A percentile compares a stretch with the other conserved stretches of the same genome.
Evolutionary conservation across 1,140 invertebrate genomes (phyloP).

Genomic region (Drosophila obscura): DNA sequence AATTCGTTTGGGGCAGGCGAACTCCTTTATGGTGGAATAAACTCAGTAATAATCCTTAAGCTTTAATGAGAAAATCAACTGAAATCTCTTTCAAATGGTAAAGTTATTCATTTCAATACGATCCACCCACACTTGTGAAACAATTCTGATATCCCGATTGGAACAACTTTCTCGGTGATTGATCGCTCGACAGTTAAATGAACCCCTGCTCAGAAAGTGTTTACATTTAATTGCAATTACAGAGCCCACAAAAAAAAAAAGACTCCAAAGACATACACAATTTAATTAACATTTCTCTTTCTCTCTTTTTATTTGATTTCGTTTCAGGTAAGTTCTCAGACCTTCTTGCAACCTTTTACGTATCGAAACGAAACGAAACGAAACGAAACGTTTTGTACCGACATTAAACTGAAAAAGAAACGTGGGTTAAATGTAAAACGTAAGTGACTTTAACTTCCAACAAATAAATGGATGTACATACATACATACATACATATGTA

Average conservation of each 20-base stretch:
- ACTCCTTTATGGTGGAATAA: too few relatives aligned
- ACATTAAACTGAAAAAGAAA: conserved; percentile 49
- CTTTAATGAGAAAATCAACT: too few relatives aligned
- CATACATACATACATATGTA: not conserved
- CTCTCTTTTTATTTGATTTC: conserved; percentile 28
- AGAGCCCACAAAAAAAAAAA: conserved; percentile 27
- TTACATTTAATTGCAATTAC: conserved; percentile 49
- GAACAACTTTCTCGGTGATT: conserved; percentile 43
- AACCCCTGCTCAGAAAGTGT: conserved; percentile 27
- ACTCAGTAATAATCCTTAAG: too few relatives aligned
- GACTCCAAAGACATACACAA: conserved; percentile 23
- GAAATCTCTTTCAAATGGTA: too few relatives aligned
- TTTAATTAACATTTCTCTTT: conserved; percentile 73
- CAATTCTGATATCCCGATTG: conserved; percentile 7
- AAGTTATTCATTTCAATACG: too few relatives aligned
- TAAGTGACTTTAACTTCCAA: conserved; percentile 66
- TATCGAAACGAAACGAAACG: conserved; percentile 75
- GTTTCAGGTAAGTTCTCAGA: conserved; percentile 66
- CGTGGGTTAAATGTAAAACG: conserved; percentile 73
- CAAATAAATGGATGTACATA: conserved; percentile 22
- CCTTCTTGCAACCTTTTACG: conserved; percentile 33
- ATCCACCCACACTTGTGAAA: not conserved
- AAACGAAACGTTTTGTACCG: conserved; percentile 76
- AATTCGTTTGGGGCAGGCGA: too few relatives aligned
- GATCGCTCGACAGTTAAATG: conserved; percentile 30